Base-by-base conservation (phyloP, 2,113 vertebrate genomes). In the Rhynchopsitta pachyrhyncha region DNA sequence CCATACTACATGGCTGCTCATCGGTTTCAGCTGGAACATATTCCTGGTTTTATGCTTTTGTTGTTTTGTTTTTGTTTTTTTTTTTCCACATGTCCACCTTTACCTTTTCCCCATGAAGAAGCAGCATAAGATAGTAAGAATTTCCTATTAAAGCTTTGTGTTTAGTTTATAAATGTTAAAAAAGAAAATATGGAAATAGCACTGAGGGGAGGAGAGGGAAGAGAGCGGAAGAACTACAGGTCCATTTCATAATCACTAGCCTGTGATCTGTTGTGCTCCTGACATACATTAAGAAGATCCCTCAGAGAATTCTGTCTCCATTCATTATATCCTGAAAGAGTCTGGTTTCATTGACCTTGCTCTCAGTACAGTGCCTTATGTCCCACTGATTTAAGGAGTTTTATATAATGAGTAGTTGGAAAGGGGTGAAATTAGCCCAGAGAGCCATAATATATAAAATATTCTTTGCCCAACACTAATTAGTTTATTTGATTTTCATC, bases 401-500 rank as follows among this genome's bases (percentile, higher is more conserved):
- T 86, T 62, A 39, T 59, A 46, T 78, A 94, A 92, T 79, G 83
- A 94, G 88, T 12, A 62, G 44, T 11, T 89, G 44, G 4, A 94
- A 96, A 92, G 23, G 77, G 80, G 80, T 87, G 70, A 94, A 94
- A 96, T 91, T 84, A 96, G 62, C 86, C 70, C 86, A 96, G 77
- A 96, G 70, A 91, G 74, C 17, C 62, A 69, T n/a, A 82, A 79
- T 62, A 80, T 42, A 96, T 44, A 57, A 91, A 92, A 92, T 87
- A 37, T 93, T 89, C 91, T 95, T 92, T 80, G 83, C 81, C 89
- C 92, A 93, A 82, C 91, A 59, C 74, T 96, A 94, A 94, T 92
- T 96, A 95, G 83, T 94, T 96, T 75, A 92, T 89, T 92, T 92
- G 95, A 95, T 92, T 96, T 96, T 94, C 14, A 39, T 85, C 77